Conservation (phyloP, 92 coral and sea anemone genomes). For the Porites cylindrica region DNA sequence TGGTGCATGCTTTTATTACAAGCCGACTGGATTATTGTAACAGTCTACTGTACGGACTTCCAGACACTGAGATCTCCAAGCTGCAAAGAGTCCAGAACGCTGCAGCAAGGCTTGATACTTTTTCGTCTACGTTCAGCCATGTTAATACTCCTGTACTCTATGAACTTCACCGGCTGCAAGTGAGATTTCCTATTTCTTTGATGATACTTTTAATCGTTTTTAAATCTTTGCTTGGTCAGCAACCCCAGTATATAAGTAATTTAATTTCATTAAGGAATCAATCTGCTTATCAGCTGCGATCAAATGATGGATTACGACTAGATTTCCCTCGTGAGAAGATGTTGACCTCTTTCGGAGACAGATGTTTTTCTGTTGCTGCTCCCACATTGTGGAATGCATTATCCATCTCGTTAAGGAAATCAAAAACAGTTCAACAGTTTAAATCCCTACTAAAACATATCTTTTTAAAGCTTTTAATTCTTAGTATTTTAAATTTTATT, state of each 20-base stretch:
- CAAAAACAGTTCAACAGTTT: too few species aligned
- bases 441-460: too few species aligned
- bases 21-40: neutral
- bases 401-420: too few species aligned
- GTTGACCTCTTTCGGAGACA: too few species aligned
- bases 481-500: too few species aligned
- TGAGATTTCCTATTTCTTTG: neutral
- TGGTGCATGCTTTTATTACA: neutral
- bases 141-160: neutral
- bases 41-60: constrained; percentile 7
- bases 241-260: too few species aligned
- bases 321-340: too few species aligned
- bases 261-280: neutral
- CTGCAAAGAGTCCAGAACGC: constrained; percentile 4
- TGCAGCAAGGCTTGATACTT: neutral
- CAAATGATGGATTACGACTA: neutral
- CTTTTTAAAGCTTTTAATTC: too few species aligned
- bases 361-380: too few species aligned
- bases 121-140: neutral
- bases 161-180: neutral
- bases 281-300: neutral
- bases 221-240: too few species aligned
- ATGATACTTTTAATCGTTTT: neutral
- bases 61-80: constrained; percentile 3
- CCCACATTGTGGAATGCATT: too few species aligned